Conservation (phyloP, 2,113 vertebrate species). For the Helogale parvula region DNA sequence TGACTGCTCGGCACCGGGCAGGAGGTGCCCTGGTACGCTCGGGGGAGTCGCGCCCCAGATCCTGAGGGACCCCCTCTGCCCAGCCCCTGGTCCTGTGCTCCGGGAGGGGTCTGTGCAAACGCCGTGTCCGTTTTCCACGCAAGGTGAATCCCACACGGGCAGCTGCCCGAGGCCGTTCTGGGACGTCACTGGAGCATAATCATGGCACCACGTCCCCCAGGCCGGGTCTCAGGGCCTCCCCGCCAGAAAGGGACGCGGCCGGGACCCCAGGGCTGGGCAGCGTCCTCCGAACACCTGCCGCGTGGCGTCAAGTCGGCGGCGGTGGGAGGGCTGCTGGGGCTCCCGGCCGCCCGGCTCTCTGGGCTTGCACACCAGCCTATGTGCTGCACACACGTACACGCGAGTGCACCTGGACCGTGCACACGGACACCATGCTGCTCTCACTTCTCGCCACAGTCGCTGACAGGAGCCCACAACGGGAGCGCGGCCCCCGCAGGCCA, state of each 20-base stretch:
- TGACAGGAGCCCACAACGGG: neutral
- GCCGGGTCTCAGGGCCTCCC: neutral
- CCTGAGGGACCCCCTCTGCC: neutral
- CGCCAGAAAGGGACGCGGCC: neutral
- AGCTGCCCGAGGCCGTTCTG: neutral
- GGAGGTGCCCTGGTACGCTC: neutral
- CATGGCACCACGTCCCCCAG: rapidly evolving
- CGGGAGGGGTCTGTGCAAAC: neutral
- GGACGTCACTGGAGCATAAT: neutral
- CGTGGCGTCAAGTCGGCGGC: neutral
- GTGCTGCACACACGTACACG: neutral
- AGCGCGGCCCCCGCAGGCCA: neutral
- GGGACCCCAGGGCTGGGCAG: neutral
- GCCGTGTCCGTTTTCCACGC: neutral
- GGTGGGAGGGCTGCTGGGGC: no score
- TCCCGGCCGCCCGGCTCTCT: no score
- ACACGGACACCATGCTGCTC: neutral
- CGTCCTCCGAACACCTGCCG: neutral
- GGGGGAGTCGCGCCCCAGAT: neutral
- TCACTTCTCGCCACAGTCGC: rapidly evolving
- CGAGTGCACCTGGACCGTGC: neutral
- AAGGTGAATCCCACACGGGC: neutral
- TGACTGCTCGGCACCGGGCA: neutral
- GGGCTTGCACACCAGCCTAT: rapidly evolving
- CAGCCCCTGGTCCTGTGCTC: neutral